Base-by-base conservation (phyloP, 2,797 vertebrate genomes). In the Gallinago stenura region DNA sequence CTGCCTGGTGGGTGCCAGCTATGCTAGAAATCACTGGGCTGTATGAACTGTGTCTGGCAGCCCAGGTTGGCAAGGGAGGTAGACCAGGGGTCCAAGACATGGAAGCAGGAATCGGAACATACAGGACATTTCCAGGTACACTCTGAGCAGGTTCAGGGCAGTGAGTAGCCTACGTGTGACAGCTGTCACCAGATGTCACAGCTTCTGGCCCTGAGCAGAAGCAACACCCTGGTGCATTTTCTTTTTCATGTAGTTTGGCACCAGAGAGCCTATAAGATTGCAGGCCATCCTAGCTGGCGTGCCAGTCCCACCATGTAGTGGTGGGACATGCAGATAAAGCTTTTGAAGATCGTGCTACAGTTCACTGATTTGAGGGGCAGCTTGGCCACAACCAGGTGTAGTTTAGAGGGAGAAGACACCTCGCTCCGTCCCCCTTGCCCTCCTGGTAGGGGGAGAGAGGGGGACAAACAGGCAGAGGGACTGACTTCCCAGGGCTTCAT, bases 281-380 rank as follows among this genome's bases (percentile, higher is more conserved):
- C 15, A 60, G 20, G 18, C 45, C 37, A 19, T 60, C 0, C 0
- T 45, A 1, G 1, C 39, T 81, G 41, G 33, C 26, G 7, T 2
- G 1, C n/a, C 2, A 3, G 7, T 50, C n/a, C 90, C 54, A 39
- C 39, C 39, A 39, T 1, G 0, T 57, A 14, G 39, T 7, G 26
- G 26, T 81, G 56, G 66, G 56, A 64, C 2, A 2, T 35, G 53
- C 66, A 82, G 33, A 13, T 58, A 48, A 57, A 65, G 17, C 41
- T 61, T 87, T 66, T 37, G 50, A 21, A 65, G 48, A 8, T 21
- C 10, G 2, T 19, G 10, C 35, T 57, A 2, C 41, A 57, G 64
- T 26, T 73, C 64, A 19, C 26, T 70, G 71, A 22, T 64, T 24
- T 56, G 33, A 48, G 15, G 68, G 30, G 11, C 60, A 91, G 48